A percentile compares a stretch with the other conserved stretches of the same genome.
phyloP scores from a whole-genome alignment of 2,113 vertebrate genomes.

The Centropus unirufus region DNA sequence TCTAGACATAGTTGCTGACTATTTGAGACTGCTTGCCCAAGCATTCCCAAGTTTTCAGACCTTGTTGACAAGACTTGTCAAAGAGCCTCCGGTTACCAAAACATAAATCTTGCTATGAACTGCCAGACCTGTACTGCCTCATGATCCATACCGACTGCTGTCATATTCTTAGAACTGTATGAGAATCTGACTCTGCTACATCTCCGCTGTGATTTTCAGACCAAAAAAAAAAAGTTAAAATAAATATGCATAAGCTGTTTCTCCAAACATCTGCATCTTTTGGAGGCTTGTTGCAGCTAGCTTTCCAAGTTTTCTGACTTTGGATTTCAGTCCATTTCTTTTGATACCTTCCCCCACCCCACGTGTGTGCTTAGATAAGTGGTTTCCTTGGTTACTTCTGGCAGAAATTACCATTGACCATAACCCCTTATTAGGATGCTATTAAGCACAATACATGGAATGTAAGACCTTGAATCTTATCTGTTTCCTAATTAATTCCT shows the following conservation, averaged over 20 bases:
- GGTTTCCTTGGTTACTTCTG: conserved; percentile 65
- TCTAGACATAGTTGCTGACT: background rate
- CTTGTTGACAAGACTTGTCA: rapidly evolving
- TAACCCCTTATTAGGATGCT: background rate
- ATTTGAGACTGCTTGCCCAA: background rate
- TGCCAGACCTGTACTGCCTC: rapidly evolving
- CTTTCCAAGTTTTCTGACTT: background rate
- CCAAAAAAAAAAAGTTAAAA: background rate
- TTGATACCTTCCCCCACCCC: background rate
- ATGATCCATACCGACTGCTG: background rate
- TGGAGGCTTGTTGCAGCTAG: conserved; percentile 30
- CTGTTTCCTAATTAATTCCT: background rate
- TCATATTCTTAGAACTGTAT: background rate
- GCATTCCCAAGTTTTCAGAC: background rate
- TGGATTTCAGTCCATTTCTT: conserved; percentile 12
- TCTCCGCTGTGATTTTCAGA: conserved; percentile 1
- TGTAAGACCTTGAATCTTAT: background rate
- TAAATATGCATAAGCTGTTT: conserved; percentile 58
- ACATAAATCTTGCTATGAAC: background rate
- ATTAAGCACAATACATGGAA: background rate
- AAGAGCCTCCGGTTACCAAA: background rate
- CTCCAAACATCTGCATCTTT: conserved; percentile 53
- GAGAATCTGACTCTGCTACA: background rate
- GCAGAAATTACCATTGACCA: conserved; percentile 20
- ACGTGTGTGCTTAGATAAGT: background rate